A percentile compares a stretch with the other conserved stretches of the same genome.
Evolutionary conservation across 2,797 vertebrate species (phyloP).

Genomic region (Bovichtus diacanthus): DNA sequence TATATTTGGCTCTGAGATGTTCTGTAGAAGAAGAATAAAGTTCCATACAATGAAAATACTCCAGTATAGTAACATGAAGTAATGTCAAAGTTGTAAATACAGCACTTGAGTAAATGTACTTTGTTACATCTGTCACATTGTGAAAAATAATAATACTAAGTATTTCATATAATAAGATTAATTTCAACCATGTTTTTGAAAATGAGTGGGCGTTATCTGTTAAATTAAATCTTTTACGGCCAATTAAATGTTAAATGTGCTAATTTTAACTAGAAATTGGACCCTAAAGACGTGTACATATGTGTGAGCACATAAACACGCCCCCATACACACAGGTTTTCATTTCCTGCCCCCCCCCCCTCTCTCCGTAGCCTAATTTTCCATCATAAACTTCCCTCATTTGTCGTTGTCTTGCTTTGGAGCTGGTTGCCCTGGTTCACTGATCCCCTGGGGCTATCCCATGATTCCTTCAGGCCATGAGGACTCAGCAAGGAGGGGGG

Average conservation of each 20-base stretch:
- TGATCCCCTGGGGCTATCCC: slow-evolving; percentile 14
- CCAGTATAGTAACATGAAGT: no score
- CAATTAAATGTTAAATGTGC: not conserved
- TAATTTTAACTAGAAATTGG: not conserved
- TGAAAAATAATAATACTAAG: not conserved
- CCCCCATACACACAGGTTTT: not conserved
- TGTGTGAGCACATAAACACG: not conserved
- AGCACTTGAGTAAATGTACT: not conserved
- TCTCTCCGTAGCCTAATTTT: slow-evolving; percentile 24
- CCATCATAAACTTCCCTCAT: slow-evolving; percentile 29
- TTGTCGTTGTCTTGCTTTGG: slow-evolving; percentile 15
- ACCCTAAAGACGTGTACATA: not conserved
- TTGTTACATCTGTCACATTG: not conserved
- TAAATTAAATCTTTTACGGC: not conserved
- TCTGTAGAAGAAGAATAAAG: no score
- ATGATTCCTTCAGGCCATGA: slow-evolving; percentile 24
- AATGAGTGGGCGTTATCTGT: not conserved
- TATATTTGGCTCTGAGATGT: no score
- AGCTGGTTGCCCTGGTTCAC: slow-evolving; percentile 23
- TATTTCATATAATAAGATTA: not conserved
- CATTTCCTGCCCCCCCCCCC: not conserved
- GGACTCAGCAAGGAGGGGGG: not conserved
- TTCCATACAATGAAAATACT: no score
- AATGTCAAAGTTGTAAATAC: no score
- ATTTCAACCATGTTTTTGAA: not conserved